These are phyloP conservation scores for Philopedon plagiatum DNA, from an alignment of 2,888 invertebrate species.

Conservation along the genomic window DNA sequence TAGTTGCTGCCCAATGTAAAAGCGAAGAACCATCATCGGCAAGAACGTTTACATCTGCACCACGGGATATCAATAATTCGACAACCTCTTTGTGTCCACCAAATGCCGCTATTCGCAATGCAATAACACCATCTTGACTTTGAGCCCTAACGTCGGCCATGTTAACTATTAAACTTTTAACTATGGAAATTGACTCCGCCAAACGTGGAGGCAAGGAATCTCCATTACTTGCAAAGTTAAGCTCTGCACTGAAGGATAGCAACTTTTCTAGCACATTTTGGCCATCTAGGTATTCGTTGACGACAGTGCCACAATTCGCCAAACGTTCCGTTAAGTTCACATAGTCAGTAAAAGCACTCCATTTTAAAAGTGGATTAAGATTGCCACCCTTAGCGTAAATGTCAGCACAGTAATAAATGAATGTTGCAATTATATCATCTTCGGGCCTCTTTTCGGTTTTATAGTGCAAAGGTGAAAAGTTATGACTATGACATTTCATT, in stretches of 20 bases:
- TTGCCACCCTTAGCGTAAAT: neutral
- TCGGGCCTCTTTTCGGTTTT: too few species aligned
- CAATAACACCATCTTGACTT: too few species aligned
- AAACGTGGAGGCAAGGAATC: too few species aligned
- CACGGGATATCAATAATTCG: neutral
- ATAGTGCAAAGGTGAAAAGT: too few species aligned
- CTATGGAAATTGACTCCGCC: too few species aligned
- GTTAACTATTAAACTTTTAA: conserved; percentile 59
- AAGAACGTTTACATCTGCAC: too few species aligned
- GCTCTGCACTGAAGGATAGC: neutral
- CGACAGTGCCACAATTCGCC: too few species aligned
- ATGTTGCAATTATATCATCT: neutral
- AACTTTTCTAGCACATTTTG: neutral
- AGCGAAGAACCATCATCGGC: neutral
- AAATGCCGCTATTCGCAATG: neutral
- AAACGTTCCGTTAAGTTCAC: conserved; percentile 60
- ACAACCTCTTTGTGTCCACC: neutral
- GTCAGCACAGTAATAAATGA: neutral
- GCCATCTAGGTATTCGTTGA: conserved; percentile 68
- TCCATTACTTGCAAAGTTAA: too few species aligned
- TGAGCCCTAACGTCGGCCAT: too few species aligned
- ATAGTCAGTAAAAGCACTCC: conserved; percentile 7
- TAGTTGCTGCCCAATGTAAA: too few species aligned
- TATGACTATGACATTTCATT: too few species aligned
- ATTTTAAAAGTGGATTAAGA: neutral